Base-by-base conservation (phyloP, 2,113 vertebrate genomes). In the Jacana jacana region DNA sequence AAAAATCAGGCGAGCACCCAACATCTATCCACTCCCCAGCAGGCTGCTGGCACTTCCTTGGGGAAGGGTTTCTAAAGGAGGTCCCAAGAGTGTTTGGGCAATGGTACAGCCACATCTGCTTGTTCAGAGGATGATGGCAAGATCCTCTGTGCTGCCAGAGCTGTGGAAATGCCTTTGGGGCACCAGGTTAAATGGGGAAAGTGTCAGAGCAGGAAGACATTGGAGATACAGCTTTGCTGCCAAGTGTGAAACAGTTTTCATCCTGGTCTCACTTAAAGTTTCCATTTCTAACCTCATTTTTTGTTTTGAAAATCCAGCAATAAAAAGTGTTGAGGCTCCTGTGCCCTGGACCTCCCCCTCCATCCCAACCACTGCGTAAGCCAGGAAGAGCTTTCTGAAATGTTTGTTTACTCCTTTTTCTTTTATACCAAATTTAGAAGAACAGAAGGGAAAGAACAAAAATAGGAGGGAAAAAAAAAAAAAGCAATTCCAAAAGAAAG, bases 231-330 rank as follows among this genome's bases (percentile, higher is more conserved):
- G 37, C 31, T n/a, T 73, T 54, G 49, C 64, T 70, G 76, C 83
- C 87, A 77, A 84, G 55, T 7, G n/a, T 28, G 72, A 73, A 89
- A 75, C 49, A 86, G 69, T 42, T 95, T 87, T 94, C 60, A 66
- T 65, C 72, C 44, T 72, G 0, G 0, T 33, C 80, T 89, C 81
- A 54, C 48, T 77, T 83, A 80, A 60, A 88, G 68, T 91, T 95
- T 92, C 77, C 77, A 81, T 87, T 95, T 95, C 91, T 68, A 84
- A 76, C 52, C 81, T 15, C 13, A 3, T 8, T 89, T 89, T 78
- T 63, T 81, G n/a, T 66, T 89, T 65, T 66, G 77, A 89, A 86
- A 91, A 88, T 63, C 83, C 76, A 86, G 17, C 71, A 44, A 19
- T 72, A 69, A 81, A 71, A 75, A 87, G 30, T 2, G 6, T 37